Percentiles rank a stretch among this genome's conserved stretches.
phyloP scores from a whole-genome alignment of 1,140 invertebrate species.

The Philotrypesis tridentata region DNA sequence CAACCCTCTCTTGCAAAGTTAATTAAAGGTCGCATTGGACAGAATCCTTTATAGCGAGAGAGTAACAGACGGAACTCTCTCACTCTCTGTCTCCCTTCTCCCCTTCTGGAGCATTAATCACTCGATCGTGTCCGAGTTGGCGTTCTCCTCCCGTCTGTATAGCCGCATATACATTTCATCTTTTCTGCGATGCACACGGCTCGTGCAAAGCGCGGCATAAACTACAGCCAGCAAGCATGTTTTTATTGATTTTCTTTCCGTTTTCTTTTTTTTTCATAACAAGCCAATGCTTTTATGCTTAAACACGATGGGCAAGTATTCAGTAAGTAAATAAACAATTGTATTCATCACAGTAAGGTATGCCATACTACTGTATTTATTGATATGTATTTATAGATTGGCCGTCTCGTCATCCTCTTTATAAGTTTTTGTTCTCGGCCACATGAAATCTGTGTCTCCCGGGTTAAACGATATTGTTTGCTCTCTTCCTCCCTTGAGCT shows the following conservation, averaged over 20 bases:
- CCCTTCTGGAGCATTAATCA: conserved; percentile 28
- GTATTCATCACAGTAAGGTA: background rate
- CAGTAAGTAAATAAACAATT: background rate
- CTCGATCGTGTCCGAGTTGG: conserved; percentile 13
- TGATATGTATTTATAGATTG: too few relatives aligned
- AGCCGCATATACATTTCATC: background rate
- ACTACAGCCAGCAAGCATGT: background rate
- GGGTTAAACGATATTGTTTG: background rate
- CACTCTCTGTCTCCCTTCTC: background rate
- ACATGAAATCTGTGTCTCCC: background rate
- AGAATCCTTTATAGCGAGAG: conserved; percentile 28
- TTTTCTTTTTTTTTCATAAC: too few relatives aligned
- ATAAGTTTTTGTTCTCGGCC: background rate
- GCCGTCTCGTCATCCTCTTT: background rate
- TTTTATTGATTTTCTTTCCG: background rate
- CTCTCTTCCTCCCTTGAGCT: background rate
- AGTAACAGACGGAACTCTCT: conserved; percentile 28
- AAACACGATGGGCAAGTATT: background rate
- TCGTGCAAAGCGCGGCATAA: background rate
- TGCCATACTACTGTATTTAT: background rate
- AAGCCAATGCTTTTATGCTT: too few relatives aligned
- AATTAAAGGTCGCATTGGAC: conserved; percentile 45
- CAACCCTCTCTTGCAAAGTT: conserved; percentile 37
- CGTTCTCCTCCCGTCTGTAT: background rate
- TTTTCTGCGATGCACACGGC: background rate